Base-by-base conservation (phyloP, 2,888 invertebrate genomes). In the Noctua pronuba region DNA sequence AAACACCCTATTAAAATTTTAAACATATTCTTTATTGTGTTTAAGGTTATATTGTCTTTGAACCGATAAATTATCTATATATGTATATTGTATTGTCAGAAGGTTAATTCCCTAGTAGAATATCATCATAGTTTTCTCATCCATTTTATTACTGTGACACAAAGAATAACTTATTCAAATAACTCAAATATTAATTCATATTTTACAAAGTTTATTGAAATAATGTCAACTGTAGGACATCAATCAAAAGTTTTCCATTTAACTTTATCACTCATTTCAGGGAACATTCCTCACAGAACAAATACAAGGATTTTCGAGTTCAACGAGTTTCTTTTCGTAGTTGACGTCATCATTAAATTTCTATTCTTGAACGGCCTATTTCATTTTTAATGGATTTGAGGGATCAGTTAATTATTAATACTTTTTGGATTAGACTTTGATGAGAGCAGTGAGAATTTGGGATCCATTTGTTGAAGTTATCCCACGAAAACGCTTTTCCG, bases 221-320 rank as follows among this genome's bases (percentile, higher is more conserved):
- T 75, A 83, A 79, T 81, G 74, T 73, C 75, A 79, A 79, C 66
- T 83, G 75, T 80, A 80, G 67, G 75, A 80, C 86, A 80, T 87
- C 81, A 85, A 87, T 87, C 87, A 85, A 87, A 87, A 87, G 84
- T 85, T 85, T 85, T 72, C 74, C 71, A 87, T 83, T 85, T 79
- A 79, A 87, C 73, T 85, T 87, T 77, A 66, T 62, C 73, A 72
- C 68, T 80, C 75, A 87, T 87, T 83, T 80, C 49, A 21, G 64
- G 28, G 72, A 74, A 83, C 83, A 78, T 83, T 85, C 58, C 73
- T 81, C 66, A 18, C 71, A 72, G 52, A 85, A 78, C 70, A 83
- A 86, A 82, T 80, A 83, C 81, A 65, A 71, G 60, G 49, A 78
- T 77, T 77, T 83, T 75, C 46, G 13, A 70, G 28, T 60, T 67